Conservation (phyloP, 37 sponge, comb jelly and placozoan species). For the Cladorhizidae sp. region DNA sequence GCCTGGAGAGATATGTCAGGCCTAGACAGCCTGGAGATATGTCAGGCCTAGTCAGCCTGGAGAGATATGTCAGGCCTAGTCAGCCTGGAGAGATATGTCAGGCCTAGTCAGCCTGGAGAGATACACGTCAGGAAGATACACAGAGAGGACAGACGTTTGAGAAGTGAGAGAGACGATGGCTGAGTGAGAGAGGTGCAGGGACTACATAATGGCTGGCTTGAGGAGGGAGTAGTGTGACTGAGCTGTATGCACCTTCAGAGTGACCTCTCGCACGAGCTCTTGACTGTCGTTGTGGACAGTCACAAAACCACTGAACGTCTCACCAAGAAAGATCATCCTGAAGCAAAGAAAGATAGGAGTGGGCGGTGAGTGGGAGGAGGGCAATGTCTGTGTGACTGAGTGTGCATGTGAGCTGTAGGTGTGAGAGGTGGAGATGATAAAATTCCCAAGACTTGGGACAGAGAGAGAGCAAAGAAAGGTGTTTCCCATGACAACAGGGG, state of each 20-base stretch:
- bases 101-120: too few relatives aligned
- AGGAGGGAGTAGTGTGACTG: background rate
- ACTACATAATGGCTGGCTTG: too few relatives aligned
- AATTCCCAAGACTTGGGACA: background rate
- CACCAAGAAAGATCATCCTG: constrained; percentile 78
- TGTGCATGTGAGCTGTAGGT: background rate
- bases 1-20: too few relatives aligned
- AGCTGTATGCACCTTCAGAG: constrained; percentile 51
- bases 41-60: too few relatives aligned
- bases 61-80: too few relatives aligned
- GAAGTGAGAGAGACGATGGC: background rate
- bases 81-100: too few relatives aligned
- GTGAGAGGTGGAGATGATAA: background rate
- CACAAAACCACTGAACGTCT: constrained; percentile 80
- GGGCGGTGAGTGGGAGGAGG: background rate
- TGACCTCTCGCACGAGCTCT: constrained; percentile 67
- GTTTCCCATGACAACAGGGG: too few relatives aligned
- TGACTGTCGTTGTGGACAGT: constrained; percentile 77
- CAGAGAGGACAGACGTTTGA: too few relatives aligned
- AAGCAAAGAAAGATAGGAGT: background rate
- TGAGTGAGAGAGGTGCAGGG: too few relatives aligned
- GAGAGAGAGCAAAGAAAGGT: background rate
- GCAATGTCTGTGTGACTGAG: too few relatives aligned
- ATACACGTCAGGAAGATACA: too few relatives aligned
- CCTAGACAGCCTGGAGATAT: too few relatives aligned